A percentile compares a stretch with the other conserved stretches of the same genome.
Conservation (phyloP, 2,113 vertebrate species). For the Syrrhaptes paradoxus region DNA sequence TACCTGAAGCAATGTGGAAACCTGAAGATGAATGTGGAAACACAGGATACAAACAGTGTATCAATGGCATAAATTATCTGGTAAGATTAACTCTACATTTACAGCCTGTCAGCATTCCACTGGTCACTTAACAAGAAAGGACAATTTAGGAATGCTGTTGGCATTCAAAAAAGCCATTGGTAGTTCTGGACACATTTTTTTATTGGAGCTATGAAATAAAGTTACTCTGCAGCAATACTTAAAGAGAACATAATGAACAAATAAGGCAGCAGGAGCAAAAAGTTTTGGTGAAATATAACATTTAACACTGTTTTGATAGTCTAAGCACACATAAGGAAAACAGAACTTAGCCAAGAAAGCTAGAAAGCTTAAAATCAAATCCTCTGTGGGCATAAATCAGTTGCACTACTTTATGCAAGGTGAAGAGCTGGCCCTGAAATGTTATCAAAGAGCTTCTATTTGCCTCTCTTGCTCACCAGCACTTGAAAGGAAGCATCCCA, state of each 20-base stretch:
- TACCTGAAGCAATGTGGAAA: neutral
- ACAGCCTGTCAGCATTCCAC: neutral
- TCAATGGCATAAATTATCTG: neutral
- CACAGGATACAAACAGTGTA: neutral
- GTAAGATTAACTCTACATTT: neutral
- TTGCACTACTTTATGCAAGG: neutral
- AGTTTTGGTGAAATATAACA: neutral
- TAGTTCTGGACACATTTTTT: neutral
- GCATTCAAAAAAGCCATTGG: neutral
- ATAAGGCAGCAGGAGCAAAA: neutral
- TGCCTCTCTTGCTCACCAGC: neutral
- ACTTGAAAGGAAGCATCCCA: slow-evolving; percentile 61
- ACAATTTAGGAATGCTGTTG: neutral
- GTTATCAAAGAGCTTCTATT: slow-evolving; percentile 53
- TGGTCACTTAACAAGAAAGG: neutral
- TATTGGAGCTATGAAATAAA: neutral
- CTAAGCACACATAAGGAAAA: slow-evolving; percentile 17
- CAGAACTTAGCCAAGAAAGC: slow-evolving; percentile 20
- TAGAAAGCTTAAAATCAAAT: slow-evolving; percentile 25
- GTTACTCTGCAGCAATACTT: neutral
- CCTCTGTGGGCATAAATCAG: slow-evolving; percentile 17
- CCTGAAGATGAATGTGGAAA: neutral
- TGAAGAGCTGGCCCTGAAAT: slow-evolving; percentile 10
- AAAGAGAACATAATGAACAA: neutral
- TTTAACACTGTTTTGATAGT: slow-evolving; percentile 1